Conservation (phyloP, 2,113 vertebrate genomes). For the Hippoglossus stenolepis region DNA sequence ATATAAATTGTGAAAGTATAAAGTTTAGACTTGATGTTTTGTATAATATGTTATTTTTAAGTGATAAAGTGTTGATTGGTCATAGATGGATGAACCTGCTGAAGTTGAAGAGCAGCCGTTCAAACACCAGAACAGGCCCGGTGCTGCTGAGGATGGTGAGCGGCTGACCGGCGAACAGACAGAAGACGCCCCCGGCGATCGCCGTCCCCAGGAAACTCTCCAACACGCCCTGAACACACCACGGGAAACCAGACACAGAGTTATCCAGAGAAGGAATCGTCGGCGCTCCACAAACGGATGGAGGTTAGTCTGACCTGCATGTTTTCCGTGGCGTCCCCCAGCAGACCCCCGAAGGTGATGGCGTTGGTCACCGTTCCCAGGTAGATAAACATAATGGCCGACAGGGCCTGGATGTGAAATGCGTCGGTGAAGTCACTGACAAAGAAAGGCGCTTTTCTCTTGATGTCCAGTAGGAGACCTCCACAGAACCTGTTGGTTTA, state of each 20-base stretch:
- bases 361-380: constrained; percentile 98
- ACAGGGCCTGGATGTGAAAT: constrained; percentile 95
- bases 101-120: constrained; percentile 96
- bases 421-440: constrained; percentile 95
- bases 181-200: constrained; percentile 91
- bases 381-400: constrained; percentile 96
- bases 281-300: too few species aligned
- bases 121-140: constrained; percentile 96
- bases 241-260: not conserved
- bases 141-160: constrained; percentile 98
- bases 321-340: constrained; percentile 97
- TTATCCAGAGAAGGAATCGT: not conserved
- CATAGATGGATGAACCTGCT: constrained; percentile 86
- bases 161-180: constrained; percentile 93
- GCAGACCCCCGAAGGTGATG: constrained; percentile 97
- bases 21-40: too few species aligned
- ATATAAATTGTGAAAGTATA: too few species aligned
- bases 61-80: too few species aligned
- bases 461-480: constrained; percentile 95
- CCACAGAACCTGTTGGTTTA: constrained; percentile 88
- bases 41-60: too few species aligned
- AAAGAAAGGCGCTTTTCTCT: constrained; percentile 94
- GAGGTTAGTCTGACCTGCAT: constrained; percentile 90
- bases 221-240: constrained; percentile 88
- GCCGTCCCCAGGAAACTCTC: constrained; percentile 99